These are phyloP conservation scores for Adelosebastes latens DNA, from an alignment of 2,797 vertebrate genomes.

Conservation along the genomic window DNA sequence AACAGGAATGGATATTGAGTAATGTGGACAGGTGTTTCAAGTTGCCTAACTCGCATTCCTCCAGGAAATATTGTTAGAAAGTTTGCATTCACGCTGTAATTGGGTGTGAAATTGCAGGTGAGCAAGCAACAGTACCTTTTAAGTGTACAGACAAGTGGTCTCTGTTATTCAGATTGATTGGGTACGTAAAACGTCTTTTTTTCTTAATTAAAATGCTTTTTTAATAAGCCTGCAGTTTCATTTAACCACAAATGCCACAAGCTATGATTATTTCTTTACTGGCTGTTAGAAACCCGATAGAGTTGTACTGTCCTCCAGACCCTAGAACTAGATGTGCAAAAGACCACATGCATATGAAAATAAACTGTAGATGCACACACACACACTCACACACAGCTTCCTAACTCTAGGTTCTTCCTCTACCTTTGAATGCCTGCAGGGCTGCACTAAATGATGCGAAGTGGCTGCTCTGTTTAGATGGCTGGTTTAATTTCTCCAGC, in stretches of 20 bases:
- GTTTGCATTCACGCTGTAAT: conserved; percentile 55
- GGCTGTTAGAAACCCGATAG: neutral
- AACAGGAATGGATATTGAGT: conserved; percentile 50
- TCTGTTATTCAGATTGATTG: conserved; percentile 31
- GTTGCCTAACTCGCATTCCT: conserved; percentile 11
- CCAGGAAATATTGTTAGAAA: conserved; percentile 31
- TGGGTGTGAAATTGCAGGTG: conserved; percentile 72
- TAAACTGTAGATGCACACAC: neutral
- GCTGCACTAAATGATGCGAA: conserved; percentile 50
- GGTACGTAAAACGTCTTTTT: conserved; percentile 6
- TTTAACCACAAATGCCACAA: neutral
- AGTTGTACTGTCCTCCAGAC: neutral
- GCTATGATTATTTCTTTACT: neutral
- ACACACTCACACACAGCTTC: neutral
- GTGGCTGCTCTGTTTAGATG: conserved; percentile 50
- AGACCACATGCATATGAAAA: neutral
- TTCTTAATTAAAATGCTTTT: conserved; percentile 12
- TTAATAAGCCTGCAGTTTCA: neutral
- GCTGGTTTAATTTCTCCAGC: conserved; percentile 61
- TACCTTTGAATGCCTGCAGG: conserved; percentile 13
- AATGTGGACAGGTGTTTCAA: conserved; percentile 47
- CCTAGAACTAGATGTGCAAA: neutral
- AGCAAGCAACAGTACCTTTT: conserved; percentile 31
- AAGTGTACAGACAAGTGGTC: conserved; percentile 17
- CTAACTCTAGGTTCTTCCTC: conserved; percentile 5